Evolutionary conservation across 1,140 invertebrate genomes (phyloP).

Genomic region (Aphis craccivora): DNA sequence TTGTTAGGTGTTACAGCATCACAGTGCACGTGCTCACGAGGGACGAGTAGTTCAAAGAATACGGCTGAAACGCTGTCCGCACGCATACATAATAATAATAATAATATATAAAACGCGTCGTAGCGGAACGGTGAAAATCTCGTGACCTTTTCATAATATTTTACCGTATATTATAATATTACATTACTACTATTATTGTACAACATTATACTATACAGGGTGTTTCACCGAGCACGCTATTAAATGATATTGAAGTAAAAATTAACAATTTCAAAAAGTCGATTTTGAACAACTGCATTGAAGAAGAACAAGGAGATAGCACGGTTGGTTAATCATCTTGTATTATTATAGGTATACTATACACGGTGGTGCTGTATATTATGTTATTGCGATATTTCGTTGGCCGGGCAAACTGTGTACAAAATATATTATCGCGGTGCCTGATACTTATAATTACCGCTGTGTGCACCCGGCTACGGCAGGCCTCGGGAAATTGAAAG

Average conservation of each 20-base stretch:
- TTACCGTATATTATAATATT: no score
- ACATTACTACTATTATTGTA: no score
- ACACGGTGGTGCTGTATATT: no score
- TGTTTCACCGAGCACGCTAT: not conserved
- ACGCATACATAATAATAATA: not conserved
- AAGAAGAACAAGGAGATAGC: no score
- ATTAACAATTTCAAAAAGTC: no score
- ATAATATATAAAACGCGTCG: not conserved
- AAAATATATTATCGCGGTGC: not conserved
- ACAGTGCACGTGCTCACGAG: no score
- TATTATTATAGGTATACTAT: no score
- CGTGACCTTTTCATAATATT: not conserved
- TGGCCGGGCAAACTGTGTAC: not conserved
- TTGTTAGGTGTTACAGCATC: no score
- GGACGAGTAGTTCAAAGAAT: not conserved
- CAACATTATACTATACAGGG: not conserved
- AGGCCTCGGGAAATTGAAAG: constrained; percentile 6
- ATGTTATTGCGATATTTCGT: not conserved
- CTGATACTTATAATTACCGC: not conserved
- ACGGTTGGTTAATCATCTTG: no score
- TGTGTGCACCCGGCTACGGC: not conserved
- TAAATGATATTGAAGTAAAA: no score
- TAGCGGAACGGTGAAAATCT: not conserved
- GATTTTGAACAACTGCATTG: no score
- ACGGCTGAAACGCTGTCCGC: no score